Percentiles rank a stretch among this genome's conserved stretches.
These are phyloP conservation scores for Pygmarrhopalites habei DNA, from an alignment of 1,140 invertebrate genomes.

Conservation along the genomic window DNA sequence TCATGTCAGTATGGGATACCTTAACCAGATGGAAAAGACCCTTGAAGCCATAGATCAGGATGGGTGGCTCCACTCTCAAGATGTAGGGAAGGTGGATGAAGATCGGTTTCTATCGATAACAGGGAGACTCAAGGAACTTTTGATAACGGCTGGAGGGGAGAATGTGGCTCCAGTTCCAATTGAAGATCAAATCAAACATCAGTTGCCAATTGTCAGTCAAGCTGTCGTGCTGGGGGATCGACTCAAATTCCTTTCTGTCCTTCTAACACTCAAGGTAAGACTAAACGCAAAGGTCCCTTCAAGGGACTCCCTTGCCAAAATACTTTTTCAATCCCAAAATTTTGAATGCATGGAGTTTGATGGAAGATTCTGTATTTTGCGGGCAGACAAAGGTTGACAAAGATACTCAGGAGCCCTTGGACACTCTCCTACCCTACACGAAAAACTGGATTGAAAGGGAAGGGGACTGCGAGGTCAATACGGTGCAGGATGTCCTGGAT, in stretches of 20 bases:
- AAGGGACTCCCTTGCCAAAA: no score
- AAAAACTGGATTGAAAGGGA: constrained; percentile 63
- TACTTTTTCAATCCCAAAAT: no score
- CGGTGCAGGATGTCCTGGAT: constrained; percentile 61
- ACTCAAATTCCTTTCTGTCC: constrained; percentile 72
- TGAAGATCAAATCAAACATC: constrained; percentile 68
- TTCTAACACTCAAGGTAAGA: constrained; percentile 77
- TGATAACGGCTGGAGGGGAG: constrained; percentile 91
- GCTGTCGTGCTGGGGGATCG: constrained; percentile 79
- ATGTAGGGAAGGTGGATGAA: constrained; percentile 68
- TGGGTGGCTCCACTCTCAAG: constrained; percentile 74
- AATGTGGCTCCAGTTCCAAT: constrained; percentile 76
- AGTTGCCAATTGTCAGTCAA: constrained; percentile 69
- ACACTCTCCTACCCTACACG: constrained; percentile 58
- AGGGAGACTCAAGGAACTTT: constrained; percentile 74
- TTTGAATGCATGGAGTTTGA: neutral
- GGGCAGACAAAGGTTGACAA: constrained; percentile 59
- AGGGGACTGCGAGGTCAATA: constrained; percentile 60
- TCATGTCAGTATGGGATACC: constrained; percentile 83
- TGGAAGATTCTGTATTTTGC: constrained; percentile 25
- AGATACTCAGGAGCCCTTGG: constrained; percentile 61
- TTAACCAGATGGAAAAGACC: constrained; percentile 69
- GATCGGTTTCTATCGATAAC: constrained; percentile 70
- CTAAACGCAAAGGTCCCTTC: neutral
- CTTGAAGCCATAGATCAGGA: constrained; percentile 61